Conservation (phyloP, 2,888 invertebrate species). For the Eilema caniola region DNA sequence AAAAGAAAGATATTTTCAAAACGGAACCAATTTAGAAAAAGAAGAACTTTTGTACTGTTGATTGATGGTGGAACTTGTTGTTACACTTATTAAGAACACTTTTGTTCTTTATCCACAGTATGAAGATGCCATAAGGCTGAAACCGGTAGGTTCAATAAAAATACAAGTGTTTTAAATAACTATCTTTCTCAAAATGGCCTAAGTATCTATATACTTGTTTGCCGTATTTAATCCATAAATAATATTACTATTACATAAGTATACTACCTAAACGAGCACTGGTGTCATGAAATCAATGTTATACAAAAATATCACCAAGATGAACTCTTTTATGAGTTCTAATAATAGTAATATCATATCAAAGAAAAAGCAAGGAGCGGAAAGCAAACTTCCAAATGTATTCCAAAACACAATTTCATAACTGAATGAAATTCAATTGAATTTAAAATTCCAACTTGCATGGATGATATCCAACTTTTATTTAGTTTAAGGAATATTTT, state of each 20-base stretch:
- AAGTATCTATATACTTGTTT: neutral
- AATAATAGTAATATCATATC: neutral
- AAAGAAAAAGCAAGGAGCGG: neutral
- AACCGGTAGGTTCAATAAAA: too few relatives aligned
- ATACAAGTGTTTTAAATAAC: too few relatives aligned
- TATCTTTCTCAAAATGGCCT: neutral
- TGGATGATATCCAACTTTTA: constrained; percentile 2
- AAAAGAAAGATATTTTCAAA: neutral
- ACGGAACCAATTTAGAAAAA: neutral
- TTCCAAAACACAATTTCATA: neutral
- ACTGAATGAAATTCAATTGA: constrained; percentile 4
- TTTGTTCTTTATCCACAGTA: too few relatives aligned
- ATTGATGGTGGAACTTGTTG: too few relatives aligned
- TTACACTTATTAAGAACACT: too few relatives aligned
- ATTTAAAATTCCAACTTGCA: neutral
- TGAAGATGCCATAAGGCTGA: too few relatives aligned
- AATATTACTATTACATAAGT: neutral
- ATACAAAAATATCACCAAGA: neutral
- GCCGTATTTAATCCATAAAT: neutral
- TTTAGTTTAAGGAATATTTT: constrained; percentile 1
- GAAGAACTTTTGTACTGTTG: too few relatives aligned
- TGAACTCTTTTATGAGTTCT: too few relatives aligned
- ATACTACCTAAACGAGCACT: too few relatives aligned
- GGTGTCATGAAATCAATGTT: neutral
- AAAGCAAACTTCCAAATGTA: neutral